phyloP scores from a whole-genome alignment of 2,797 vertebrate species.

The Furcifer pardalis region DNA sequence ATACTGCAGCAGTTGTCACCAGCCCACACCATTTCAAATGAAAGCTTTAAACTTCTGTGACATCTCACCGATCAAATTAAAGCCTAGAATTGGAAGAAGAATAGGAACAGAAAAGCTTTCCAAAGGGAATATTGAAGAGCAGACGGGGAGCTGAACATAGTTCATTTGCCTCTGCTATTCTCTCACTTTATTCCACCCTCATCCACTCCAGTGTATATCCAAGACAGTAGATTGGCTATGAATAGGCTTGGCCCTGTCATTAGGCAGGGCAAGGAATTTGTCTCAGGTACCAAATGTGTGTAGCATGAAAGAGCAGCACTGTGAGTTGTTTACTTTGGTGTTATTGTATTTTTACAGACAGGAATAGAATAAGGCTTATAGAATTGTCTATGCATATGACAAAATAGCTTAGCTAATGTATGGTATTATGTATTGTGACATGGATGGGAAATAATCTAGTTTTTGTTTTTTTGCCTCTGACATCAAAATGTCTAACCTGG shows the following conservation, averaged over 20 bases:
- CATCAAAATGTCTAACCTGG: neutral
- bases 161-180: neutral
- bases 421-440: neutral
- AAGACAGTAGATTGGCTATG: neutral
- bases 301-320: neutral
- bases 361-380: neutral
- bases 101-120: constrained; percentile 18
- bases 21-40: constrained; percentile 9
- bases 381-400: neutral
- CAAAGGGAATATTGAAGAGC: constrained; percentile 24
- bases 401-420: neutral
- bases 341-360: neutral
- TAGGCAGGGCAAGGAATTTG: too few species aligned
- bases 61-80: constrained; percentile 38
- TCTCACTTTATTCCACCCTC: neutral
- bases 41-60: constrained; percentile 18
- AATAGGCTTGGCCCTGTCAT: neutral
- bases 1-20: neutral
- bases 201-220: neutral
- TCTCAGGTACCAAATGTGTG: neutral
- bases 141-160: neutral
- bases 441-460: neutral
- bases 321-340: neutral
- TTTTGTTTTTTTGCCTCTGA: neutral
- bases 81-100: constrained; percentile 13